These are phyloP conservation scores for Seladonia tumulorum DNA, from an alignment of 2,888 invertebrate genomes.

Conservation along the genomic window DNA sequence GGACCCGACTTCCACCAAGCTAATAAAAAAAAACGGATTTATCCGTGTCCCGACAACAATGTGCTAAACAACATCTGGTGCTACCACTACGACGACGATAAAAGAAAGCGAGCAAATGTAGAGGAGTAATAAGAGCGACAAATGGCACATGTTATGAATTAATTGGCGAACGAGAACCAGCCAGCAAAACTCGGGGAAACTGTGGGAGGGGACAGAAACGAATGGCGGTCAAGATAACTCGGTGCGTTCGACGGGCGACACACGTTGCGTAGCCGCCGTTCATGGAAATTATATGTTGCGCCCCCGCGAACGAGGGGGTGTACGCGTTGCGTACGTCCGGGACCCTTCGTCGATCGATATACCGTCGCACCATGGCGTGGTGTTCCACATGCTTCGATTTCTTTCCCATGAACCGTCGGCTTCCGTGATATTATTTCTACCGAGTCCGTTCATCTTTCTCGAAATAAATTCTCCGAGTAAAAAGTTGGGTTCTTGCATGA, in stretches of 20 bases:
- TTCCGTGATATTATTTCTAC: neutral
- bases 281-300: constrained; percentile 58
- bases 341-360: constrained; percentile 79
- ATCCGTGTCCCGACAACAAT: too few species aligned
- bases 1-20: too few species aligned
- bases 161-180: neutral
- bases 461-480: neutral
- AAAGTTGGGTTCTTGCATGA: too few species aligned
- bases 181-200: neutral
- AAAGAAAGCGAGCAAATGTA: neutral
- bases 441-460: too few species aligned
- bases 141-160: neutral
- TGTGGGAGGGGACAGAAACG: neutral
- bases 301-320: constrained; percentile 63
- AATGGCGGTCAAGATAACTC: constrained; percentile 36
- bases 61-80: too few species aligned
- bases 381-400: constrained; percentile 63
- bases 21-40: too few species aligned
- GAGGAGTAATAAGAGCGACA: neutral
- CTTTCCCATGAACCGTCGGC: constrained; percentile 51
- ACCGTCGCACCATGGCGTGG: constrained; percentile 67
- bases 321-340: constrained; percentile 71
- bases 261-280: constrained; percentile 40
- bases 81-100: neutral
- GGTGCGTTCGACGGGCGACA: constrained; percentile 56